Base-by-base conservation (phyloP, 2,888 invertebrate species). In the Ctenicera cuprea region DNA sequence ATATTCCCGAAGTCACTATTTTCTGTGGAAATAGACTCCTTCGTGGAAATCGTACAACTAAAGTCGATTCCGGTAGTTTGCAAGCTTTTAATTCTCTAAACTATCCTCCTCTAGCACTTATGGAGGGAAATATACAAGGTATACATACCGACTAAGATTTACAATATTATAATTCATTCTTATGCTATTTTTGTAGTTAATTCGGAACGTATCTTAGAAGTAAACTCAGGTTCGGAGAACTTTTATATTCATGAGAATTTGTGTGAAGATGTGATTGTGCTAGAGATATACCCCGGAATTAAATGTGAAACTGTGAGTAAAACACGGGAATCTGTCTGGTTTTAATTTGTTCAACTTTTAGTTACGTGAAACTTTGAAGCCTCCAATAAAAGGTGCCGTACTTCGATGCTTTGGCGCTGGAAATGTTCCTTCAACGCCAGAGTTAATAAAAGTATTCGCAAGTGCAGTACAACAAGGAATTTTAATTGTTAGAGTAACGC, bases 351-450 rank as follows among this genome's bases (percentile, higher is more conserved):
- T 14, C 41, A 1, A 41, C 14, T 41, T 41, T 41, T n/a, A 86
- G 86, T 90, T 95, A 1, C 89, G 87, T 76, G 92, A 94, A 0
- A 93, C 94, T 82, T 87, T 94, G 43, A 91, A 93, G 78, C 92
- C 95, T 94, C 97, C 12, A 16, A 78, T 85, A 8, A 87, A 91
- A 81, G 94, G 98, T n/a, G 93, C 98, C 0, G 94, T 99, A 0
- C 86, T 99, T 43, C 96, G 97, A 86, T 95, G 95, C 0, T 99
- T 97, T 82, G 99, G 99, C 0, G 91, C 95, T 0, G 99, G 99
- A 0, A 99, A 99, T 84, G 92, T 97, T 37, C 98, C 98, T 0
- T 94, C 94, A 83, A 90, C 96, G 8, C 87, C 88, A 12, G 97
- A 97, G 80, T 88, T 99, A 0, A 86, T 97, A 5, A 88, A 91